A percentile compares a stretch with the other conserved stretches of the same genome.
These are phyloP conservation scores for Pammene fasciana DNA, from an alignment of 2,888 invertebrate genomes.

Conservation along the genomic window DNA sequence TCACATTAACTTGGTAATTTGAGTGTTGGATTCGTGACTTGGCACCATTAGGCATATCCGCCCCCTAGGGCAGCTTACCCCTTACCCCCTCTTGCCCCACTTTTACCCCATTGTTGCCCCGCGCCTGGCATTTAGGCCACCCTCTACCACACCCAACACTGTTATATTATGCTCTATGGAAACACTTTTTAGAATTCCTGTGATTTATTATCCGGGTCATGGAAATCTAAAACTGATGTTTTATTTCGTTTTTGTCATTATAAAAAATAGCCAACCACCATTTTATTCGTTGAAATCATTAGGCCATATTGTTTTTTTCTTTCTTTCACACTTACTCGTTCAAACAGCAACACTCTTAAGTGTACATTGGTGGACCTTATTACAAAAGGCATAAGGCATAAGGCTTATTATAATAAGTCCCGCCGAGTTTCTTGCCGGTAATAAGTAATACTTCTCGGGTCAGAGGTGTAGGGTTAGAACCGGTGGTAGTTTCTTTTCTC, in stretches of 20 bases:
- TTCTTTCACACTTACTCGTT: too few species aligned
- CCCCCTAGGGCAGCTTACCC: constrained; percentile 47
- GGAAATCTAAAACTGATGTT: constrained; percentile 2
- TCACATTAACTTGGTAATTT: constrained; percentile 61
- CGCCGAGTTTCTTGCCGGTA: too few species aligned
- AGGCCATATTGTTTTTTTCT: too few species aligned
- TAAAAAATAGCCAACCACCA: background rate
- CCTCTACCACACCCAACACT: constrained; percentile 54
- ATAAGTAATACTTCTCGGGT: too few species aligned
- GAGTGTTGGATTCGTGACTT: constrained; percentile 72
- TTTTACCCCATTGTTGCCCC: constrained; percentile 46
- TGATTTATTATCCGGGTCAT: constrained; percentile 36
- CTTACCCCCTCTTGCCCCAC: constrained; percentile 50
- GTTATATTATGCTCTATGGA: constrained; percentile 47
- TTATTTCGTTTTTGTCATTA: constrained; percentile 1
- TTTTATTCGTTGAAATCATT: background rate
- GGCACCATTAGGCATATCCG: constrained; percentile 74
- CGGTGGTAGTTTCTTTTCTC: too few species aligned
- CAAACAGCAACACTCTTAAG: too few species aligned
- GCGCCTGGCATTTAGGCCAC: constrained; percentile 62
- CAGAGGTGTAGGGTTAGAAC: too few species aligned
- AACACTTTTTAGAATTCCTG: constrained; percentile 18
- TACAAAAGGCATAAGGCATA: too few species aligned
- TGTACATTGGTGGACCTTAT: too few species aligned
- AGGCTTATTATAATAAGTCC: too few species aligned